Evolutionary conservation across 2,113 vertebrate species (phyloP).

Genomic region (Dromaius novaehollandiae): DNA sequence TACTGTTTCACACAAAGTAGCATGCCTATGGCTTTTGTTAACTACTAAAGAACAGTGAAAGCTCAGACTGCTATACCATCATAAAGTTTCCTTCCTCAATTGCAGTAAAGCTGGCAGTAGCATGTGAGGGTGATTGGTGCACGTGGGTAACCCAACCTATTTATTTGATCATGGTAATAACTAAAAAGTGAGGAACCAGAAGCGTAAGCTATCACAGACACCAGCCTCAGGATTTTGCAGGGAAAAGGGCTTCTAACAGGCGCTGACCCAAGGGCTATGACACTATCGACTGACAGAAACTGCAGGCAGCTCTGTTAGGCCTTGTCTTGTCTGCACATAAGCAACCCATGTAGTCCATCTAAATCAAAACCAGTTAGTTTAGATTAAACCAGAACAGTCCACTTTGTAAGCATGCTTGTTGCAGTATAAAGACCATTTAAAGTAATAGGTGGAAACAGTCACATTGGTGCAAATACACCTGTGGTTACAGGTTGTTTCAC

Average conservation of each 20-base stretch:
- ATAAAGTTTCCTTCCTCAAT: fast-evolving
- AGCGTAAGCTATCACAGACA: fast-evolving
- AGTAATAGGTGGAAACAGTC: neutral
- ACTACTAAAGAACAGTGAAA: neutral
- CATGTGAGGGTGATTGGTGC: fast-evolving
- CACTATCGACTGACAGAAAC: neutral
- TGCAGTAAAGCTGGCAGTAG: neutral
- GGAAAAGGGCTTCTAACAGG: neutral
- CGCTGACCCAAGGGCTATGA: neutral
- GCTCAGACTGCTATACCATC: neutral
- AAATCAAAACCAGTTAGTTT: neutral
- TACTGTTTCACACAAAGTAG: fast-evolving
- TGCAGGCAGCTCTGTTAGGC: neutral
- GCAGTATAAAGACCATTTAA: neutral
- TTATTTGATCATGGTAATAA: fast-evolving
- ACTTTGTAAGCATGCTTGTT: neutral
- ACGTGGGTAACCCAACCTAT: fast-evolving
- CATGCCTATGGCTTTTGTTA: neutral
- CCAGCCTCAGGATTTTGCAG: neutral
- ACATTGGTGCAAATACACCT: neutral
- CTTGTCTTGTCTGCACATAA: neutral
- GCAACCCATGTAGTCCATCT: neutral
- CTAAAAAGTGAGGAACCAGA: neutral
- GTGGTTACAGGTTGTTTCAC: neutral
- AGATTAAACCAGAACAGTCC: neutral